phyloP scores from a whole-genome alignment of 2,797 vertebrate species.

The Menidia menidia region DNA sequence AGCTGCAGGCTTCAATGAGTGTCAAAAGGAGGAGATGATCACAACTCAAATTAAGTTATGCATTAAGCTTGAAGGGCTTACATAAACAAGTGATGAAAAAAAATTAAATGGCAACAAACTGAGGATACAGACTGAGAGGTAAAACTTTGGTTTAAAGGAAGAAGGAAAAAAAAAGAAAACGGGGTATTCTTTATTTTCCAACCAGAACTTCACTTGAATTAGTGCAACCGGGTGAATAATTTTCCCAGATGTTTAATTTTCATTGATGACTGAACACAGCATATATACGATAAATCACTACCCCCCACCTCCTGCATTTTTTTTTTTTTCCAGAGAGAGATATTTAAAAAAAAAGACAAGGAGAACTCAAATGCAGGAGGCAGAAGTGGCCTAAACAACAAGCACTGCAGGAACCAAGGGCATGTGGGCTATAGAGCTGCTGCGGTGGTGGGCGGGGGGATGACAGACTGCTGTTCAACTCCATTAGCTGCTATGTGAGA shows the following conservation, averaged over 20 bases:
- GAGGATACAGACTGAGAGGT: constrained; percentile 1
- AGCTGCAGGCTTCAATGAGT: constrained; percentile 75
- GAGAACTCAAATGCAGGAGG: constrained; percentile 81
- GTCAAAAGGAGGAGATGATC: constrained; percentile 66
- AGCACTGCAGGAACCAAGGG: constrained; percentile 95
- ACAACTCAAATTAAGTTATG: constrained; percentile 71
- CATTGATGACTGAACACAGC: constrained; percentile 55
- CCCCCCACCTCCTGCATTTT: constrained; percentile 4
- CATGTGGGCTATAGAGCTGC: constrained; percentile 90
- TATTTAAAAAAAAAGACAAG: constrained; percentile 41
- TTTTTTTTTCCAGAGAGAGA: constrained; percentile 40
- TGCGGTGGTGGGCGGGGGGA: constrained; percentile 70
- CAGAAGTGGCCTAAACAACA: constrained; percentile 89
- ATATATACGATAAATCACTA: constrained; percentile 52
- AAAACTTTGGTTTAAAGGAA: background rate
- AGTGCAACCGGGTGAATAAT: constrained; percentile 52
- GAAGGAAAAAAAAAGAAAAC: constrained; percentile 1
- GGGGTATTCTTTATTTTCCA: constrained; percentile 21
- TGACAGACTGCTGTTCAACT: constrained; percentile 99
- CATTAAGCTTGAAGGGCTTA: constrained; percentile 63
- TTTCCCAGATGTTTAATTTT: constrained; percentile 62
- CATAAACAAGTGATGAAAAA: constrained; percentile 72
- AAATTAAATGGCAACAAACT: constrained; percentile 60
- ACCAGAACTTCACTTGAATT: constrained; percentile 49
- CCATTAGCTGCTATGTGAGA: constrained; percentile 99